Percentiles rank a stretch among this genome's conserved stretches.
Conservation (phyloP, 2,113 vertebrate genomes). For the Grantiella picta region DNA sequence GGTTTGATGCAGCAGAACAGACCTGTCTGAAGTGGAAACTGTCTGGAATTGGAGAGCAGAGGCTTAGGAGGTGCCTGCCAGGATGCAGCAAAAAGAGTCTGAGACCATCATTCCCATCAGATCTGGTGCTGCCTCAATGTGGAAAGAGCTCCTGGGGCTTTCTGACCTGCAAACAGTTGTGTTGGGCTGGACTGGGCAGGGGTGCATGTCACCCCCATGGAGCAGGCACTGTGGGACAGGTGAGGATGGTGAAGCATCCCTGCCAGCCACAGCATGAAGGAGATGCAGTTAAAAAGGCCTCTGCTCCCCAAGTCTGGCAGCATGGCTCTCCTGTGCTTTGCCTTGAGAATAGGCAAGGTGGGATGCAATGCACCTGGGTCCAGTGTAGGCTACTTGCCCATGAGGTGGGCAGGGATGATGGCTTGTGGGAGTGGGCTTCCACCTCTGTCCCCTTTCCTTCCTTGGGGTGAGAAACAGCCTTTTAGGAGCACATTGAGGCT, state of each 20-base stretch:
- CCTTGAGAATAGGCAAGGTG: accelerated
- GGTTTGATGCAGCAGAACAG: neutral
- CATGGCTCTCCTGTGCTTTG: accelerated
- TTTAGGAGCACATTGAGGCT: neutral
- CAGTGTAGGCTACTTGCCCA: neutral
- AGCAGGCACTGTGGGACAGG: neutral
- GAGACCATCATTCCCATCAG: neutral
- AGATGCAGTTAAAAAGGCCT: neutral
- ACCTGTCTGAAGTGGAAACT: neutral
- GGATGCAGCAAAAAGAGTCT: neutral
- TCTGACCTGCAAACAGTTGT: neutral
- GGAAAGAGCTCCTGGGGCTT: neutral
- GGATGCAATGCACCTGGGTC: accelerated
- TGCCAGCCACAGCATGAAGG: accelerated
- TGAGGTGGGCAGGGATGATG: accelerated
- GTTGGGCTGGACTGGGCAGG: neutral
- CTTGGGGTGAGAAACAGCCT: neutral
- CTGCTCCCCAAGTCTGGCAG: neutral
- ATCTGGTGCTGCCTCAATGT: neutral
- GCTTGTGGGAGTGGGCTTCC: neutral
- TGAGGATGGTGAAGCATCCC: neutral
- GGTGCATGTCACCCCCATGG: accelerated
- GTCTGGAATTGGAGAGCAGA: neutral
- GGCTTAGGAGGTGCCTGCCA: neutral
- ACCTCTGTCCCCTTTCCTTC: neutral